Conservation (phyloP, 2,888 invertebrate species). For the Lottia gigantea region DNA sequence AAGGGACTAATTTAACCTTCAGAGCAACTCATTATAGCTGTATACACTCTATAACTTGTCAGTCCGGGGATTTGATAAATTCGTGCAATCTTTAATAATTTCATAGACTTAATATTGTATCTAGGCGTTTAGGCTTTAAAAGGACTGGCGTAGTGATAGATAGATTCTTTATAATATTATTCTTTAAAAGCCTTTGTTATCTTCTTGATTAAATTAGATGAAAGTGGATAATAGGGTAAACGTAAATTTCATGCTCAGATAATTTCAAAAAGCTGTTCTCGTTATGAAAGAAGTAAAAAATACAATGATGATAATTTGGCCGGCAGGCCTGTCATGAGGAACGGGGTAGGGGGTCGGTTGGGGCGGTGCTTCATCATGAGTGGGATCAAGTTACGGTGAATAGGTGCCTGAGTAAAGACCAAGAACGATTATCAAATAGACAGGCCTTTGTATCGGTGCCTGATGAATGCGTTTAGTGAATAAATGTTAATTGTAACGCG, state of each 20-base stretch:
- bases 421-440: slow-evolving; percentile 18
- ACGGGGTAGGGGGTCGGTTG: slow-evolving; percentile 3
- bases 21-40: too few relatives aligned
- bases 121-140: slow-evolving; percentile 11
- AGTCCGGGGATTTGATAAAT: too few relatives aligned
- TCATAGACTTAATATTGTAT: not conserved
- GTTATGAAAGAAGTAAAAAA: slow-evolving; percentile 14
- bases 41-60: too few relatives aligned
- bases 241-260: slow-evolving; percentile 29
- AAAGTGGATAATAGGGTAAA: slow-evolving; percentile 32
- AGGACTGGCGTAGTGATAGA: slow-evolving; percentile 11
- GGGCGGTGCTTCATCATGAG: slow-evolving; percentile 29
- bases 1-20: too few relatives aligned
- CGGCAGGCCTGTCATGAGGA: slow-evolving; percentile 21
- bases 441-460: not conserved
- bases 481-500: not conserved
- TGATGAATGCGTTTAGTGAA: not conserved
- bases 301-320: slow-evolving; percentile 31
- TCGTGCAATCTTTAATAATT: too few relatives aligned
- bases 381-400: slow-evolving; percentile 28
- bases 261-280: slow-evolving; percentile 31
- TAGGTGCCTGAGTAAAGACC: slow-evolving; percentile 12
- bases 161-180: slow-evolving; percentile 12
- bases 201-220: slow-evolving; percentile 37
- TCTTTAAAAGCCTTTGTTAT: slow-evolving; percentile 18